These are phyloP conservation scores for Aphelinus certus DNA, from an alignment of 1,140 invertebrate genomes.

Conservation along the genomic window DNA sequence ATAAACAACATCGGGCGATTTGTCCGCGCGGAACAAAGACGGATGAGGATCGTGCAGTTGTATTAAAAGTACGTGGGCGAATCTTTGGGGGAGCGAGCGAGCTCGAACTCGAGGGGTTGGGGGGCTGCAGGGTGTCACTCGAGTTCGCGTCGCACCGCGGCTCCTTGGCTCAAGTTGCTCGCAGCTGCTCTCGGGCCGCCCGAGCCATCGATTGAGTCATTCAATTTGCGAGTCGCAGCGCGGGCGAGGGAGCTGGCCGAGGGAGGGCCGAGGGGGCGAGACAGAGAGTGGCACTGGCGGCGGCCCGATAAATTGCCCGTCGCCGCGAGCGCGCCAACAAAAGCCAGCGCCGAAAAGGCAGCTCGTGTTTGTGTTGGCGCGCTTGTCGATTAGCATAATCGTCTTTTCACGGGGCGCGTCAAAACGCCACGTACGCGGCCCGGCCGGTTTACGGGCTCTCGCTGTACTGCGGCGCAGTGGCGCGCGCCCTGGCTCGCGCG, in stretches of 20 bases:
- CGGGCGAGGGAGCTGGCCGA: background rate
- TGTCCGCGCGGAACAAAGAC: too few species aligned
- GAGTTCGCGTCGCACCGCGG: too few species aligned
- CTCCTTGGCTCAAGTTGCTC: background rate
- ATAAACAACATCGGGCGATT: too few species aligned
- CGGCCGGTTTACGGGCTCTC: background rate
- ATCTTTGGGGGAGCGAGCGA: too few species aligned
- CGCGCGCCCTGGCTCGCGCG: background rate
- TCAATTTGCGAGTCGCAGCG: constrained; percentile 17
- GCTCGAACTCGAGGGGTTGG: too few species aligned
- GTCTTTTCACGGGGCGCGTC: constrained; percentile 8
- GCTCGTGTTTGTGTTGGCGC: background rate
- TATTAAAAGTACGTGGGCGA: too few species aligned
- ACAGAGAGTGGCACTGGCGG: constrained; percentile 10
- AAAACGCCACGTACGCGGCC: background rate
- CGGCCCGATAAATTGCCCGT: background rate
- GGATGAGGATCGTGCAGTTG: too few species aligned
- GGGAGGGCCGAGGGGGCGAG: too few species aligned
- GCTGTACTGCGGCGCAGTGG: background rate
- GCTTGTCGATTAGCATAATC: constrained; percentile 7
- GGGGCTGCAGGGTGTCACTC: too few species aligned
- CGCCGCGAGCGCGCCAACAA: background rate
- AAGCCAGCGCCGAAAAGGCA: background rate
- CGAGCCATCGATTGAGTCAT: constrained; percentile 24
- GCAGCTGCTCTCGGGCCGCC: background rate